Evolutionary conservation across 1,140 invertebrate species (phyloP).

Genomic region (Drosophila subpulchrella): DNA sequence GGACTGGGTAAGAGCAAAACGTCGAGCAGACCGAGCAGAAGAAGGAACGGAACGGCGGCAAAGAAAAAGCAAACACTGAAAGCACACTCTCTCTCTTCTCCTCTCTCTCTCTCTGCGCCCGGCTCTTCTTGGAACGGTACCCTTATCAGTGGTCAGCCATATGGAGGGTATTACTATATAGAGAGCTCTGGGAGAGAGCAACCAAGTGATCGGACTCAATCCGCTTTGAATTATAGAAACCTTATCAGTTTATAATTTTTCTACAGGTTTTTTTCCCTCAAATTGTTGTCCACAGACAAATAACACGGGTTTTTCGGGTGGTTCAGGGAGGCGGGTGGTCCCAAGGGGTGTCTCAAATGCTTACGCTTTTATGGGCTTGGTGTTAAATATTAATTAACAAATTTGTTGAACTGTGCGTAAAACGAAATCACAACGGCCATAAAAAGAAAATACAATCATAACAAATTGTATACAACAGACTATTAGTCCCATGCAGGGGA

Average conservation of each 20-base stretch:
- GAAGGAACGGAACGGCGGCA: constrained; percentile 14
- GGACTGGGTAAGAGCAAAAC: constrained; percentile 38
- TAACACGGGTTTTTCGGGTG: constrained; percentile 18
- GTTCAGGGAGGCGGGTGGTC: not conserved
- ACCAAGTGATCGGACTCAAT: constrained; percentile 49
- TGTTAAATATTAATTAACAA: constrained; percentile 69
- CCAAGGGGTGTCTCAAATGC: not conserved
- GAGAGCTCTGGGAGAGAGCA: not conserved
- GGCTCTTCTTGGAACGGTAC: not conserved
- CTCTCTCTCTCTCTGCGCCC: constrained; percentile 8
- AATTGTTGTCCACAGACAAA: constrained; percentile 55
- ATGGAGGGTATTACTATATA: not conserved
- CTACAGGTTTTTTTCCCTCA: constrained; percentile 38
- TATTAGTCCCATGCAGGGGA: not conserved
- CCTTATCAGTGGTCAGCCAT: constrained; percentile 57
- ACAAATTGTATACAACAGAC: constrained; percentile 9
- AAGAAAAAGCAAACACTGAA: constrained; percentile 12
- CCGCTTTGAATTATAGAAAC: constrained; percentile 51
- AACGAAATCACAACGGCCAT: constrained; percentile 32
- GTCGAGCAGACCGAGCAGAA: constrained; percentile 26
- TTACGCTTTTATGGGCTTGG: constrained; percentile 40
- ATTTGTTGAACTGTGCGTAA: constrained; percentile 39
- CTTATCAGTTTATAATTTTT: constrained; percentile 57
- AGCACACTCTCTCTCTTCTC: constrained; percentile 3
- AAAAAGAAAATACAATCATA: constrained; percentile 19